phyloP scores from a whole-genome alignment of 2,113 vertebrate genomes.

The Mirounga angustirostris region DNA sequence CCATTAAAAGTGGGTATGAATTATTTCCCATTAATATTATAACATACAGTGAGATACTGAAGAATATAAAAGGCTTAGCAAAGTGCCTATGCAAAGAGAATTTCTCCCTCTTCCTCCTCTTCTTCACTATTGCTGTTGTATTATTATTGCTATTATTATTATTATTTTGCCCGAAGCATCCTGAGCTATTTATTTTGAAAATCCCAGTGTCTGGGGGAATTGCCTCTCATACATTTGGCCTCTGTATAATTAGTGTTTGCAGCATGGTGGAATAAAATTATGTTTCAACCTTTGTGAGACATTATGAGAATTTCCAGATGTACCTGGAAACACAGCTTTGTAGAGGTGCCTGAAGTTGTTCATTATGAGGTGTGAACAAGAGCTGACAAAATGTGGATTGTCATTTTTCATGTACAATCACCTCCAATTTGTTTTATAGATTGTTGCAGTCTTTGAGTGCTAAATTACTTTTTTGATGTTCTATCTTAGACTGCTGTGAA shows the following conservation, averaged over 20 bases:
- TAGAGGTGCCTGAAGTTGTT: background rate
- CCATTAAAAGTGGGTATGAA: background rate
- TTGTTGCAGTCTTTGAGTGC: background rate
- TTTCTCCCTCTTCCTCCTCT: background rate
- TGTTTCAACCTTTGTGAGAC: background rate
- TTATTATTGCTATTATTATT: background rate
- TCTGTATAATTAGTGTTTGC: background rate
- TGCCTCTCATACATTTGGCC: background rate
- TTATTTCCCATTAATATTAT: background rate
- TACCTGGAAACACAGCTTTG: background rate
- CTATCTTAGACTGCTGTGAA: background rate
- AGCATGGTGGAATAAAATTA: background rate
- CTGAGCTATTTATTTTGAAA: background rate
- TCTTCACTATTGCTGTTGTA: background rate
- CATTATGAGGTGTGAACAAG: background rate
- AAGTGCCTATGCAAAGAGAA: background rate
- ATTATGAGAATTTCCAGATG: background rate
- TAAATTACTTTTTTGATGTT: background rate
- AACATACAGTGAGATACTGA: background rate
- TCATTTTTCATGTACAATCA: background rate
- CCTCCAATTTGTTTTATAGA: background rate
- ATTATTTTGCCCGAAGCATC: background rate
- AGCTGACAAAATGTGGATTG: background rate
- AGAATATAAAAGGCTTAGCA: background rate
- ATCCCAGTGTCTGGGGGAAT: background rate